A percentile compares a stretch with the other conserved stretches of the same genome.
These are phyloP conservation scores for Pelobates cultripes DNA, from an alignment of 2,797 vertebrate genomes.

Conservation along the genomic window DNA sequence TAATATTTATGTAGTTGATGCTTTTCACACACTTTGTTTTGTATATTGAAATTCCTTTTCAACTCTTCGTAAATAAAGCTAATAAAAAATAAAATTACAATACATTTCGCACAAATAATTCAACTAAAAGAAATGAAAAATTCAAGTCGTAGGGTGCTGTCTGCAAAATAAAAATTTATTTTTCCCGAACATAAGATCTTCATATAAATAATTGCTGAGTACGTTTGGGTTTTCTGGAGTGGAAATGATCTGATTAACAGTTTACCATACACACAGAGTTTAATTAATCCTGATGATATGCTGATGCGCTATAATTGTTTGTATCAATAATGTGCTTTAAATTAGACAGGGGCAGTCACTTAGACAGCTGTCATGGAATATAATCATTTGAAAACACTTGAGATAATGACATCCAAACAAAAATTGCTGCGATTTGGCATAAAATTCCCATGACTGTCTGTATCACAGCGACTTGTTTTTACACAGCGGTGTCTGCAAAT, in stretches of 20 bases:
- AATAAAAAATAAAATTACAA: too few species aligned
- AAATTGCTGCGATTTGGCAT: constrained; percentile 70
- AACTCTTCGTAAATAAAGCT: too few species aligned
- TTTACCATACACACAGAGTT: constrained; percentile 91
- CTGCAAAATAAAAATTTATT: too few species aligned
- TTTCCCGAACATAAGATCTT: too few species aligned
- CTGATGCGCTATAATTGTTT: constrained; percentile 93
- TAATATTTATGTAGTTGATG: too few species aligned
- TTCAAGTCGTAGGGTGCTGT: too few species aligned
- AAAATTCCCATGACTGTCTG: constrained; percentile 73
- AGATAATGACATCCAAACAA: constrained; percentile 67
- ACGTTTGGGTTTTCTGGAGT: constrained; percentile 20
- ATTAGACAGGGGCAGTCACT: constrained; percentile 89
- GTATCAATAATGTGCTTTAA: constrained; percentile 97
- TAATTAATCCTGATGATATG: constrained; percentile 99
- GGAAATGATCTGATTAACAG: constrained; percentile 86
- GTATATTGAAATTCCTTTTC: too few species aligned
- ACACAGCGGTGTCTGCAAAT: constrained; percentile 66
- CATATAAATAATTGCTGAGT: constrained; percentile 1
- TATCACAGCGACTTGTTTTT: constrained; percentile 70
- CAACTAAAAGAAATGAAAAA: too few species aligned
- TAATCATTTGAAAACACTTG: constrained; percentile 71
- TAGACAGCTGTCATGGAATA: constrained; percentile 84
- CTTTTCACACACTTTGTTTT: too few species aligned
- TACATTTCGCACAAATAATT: too few species aligned